Evolutionary conservation across 2,113 vertebrate species (phyloP).

Genomic region (Tupaia tana): DNA sequence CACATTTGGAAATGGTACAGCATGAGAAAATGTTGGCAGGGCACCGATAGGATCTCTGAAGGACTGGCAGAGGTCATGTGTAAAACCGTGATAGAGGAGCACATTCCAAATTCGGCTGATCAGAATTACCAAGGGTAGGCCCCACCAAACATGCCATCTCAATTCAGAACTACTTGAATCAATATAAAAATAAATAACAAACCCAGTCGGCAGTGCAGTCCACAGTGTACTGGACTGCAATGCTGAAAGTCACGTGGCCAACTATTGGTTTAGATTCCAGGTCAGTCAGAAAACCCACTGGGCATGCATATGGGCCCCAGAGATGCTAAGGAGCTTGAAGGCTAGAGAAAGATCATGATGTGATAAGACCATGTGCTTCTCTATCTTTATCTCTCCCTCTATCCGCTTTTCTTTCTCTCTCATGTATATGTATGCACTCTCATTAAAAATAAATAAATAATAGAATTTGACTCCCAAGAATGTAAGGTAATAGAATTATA

Average conservation of each 20-base stretch:
- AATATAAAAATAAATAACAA: neutral
- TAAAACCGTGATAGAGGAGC: neutral
- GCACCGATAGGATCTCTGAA: neutral
- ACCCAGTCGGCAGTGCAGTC: too few relatives aligned
- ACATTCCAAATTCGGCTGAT: neutral
- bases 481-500: neutral
- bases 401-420: too few relatives aligned
- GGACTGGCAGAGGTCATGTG: neutral
- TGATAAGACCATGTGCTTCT: too few relatives aligned
- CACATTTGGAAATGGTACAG: neutral
- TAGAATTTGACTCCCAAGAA: neutral
- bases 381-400: too few relatives aligned
- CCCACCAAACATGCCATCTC: neutral
- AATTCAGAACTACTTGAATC: constrained; percentile 6
- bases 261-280: too few relatives aligned
- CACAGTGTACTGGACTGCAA: too few relatives aligned
- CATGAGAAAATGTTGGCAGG: neutral
- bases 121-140: neutral
- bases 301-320: too few relatives aligned
- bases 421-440: too few relatives aligned
- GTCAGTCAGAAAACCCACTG: too few relatives aligned
- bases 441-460: neutral
- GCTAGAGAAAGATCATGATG: too few relatives aligned
- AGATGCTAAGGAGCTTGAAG: too few relatives aligned
- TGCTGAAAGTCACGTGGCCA: too few relatives aligned